phyloP scores from a whole-genome alignment of 2,113 vertebrate species.

The Toxotes jaculatrix region DNA sequence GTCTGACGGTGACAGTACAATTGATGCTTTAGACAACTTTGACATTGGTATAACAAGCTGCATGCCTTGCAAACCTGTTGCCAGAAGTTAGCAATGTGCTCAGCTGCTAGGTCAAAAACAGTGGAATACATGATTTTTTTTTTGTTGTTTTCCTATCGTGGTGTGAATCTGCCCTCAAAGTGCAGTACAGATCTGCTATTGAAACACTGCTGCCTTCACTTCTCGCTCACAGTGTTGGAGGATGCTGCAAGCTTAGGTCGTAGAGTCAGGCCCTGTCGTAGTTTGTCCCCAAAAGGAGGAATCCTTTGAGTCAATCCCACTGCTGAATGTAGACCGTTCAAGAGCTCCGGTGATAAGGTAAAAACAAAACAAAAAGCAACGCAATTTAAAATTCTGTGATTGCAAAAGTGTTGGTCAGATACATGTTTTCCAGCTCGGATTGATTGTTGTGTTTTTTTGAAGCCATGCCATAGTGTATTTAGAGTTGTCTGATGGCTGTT shows the following conservation, averaged over 20 bases:
- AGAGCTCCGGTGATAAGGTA: constrained; percentile 99
- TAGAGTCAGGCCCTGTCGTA: constrained; percentile 99
- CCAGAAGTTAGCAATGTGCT: constrained; percentile 67
- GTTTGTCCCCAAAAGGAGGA: constrained; percentile 98
- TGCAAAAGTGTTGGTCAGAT: constrained; percentile 80
- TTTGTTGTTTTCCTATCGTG: constrained; percentile 65
- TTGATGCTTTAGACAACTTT: constrained; percentile 62
- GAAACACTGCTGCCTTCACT: constrained; percentile 97
- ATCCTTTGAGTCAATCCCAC: constrained; percentile 98
- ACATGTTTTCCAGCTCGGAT: constrained; percentile 59
- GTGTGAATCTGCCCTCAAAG: constrained; percentile 78
- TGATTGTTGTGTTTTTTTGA: constrained; percentile 17
- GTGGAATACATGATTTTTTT: constrained; percentile 51
- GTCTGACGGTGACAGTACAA: constrained; percentile 60
- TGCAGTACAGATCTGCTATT: constrained; percentile 80
- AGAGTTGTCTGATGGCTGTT: constrained; percentile 61
- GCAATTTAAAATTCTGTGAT: constrained; percentile 74
- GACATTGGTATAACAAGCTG: constrained; percentile 64
- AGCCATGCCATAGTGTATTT: constrained; percentile 57
- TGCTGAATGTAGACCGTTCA: constrained; percentile 98
- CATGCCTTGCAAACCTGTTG: constrained; percentile 78
- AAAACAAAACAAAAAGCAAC: constrained; percentile 58
- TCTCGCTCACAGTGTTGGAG: constrained; percentile 99
- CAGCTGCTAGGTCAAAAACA: constrained; percentile 43
- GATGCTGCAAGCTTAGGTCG: constrained; percentile 98